Evolutionary conservation across 2,888 invertebrate genomes (phyloP).

Genomic region (Agrotis clavis): DNA sequence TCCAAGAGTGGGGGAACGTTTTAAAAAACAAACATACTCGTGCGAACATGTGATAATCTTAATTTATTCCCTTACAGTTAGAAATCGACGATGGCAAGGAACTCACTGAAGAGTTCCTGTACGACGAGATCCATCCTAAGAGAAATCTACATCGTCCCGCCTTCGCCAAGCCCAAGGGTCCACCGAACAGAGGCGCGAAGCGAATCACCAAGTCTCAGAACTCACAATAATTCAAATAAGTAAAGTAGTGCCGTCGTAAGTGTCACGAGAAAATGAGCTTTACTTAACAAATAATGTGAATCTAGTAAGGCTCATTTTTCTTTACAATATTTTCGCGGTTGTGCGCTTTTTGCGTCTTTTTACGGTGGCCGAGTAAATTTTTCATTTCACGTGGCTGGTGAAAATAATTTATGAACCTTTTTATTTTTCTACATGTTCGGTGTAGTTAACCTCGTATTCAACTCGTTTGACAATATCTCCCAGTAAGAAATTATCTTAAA

Average conservation of each 20-base stretch:
- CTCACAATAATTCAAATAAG: slow-evolving; percentile 75
- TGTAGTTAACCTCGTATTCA: neutral
- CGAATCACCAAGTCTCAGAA: slow-evolving; percentile 94
- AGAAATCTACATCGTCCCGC: slow-evolving; percentile 96
- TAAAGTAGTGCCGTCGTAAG: slow-evolving; percentile 1
- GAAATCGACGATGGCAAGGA: slow-evolving; percentile 98
- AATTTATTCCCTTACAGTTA: slow-evolving; percentile 91
- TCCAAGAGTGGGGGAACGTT: too few relatives aligned
- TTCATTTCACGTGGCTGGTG: slow-evolving; percentile 41
- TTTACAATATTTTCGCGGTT: neutral
- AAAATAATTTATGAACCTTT: slow-evolving; percentile 12
- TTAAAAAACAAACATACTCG: too few relatives aligned
- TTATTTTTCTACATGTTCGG: slow-evolving; percentile 34
- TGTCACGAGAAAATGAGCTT: neutral
- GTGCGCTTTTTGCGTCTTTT: neutral
- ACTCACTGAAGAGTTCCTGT: slow-evolving; percentile 96
- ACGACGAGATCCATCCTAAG: slow-evolving; percentile 98
- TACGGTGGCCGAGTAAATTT: neutral
- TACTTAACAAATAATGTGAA: neutral
- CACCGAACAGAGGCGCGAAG: slow-evolving; percentile 97
- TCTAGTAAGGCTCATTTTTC: neutral
- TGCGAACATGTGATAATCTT: neutral
- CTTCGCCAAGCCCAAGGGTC: slow-evolving; percentile 99
- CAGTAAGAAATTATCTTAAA: too few relatives aligned
- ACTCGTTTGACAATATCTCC: neutral